These are phyloP conservation scores for Labia minor DNA, from an alignment of 2,888 invertebrate species.

Conservation along the genomic window DNA sequence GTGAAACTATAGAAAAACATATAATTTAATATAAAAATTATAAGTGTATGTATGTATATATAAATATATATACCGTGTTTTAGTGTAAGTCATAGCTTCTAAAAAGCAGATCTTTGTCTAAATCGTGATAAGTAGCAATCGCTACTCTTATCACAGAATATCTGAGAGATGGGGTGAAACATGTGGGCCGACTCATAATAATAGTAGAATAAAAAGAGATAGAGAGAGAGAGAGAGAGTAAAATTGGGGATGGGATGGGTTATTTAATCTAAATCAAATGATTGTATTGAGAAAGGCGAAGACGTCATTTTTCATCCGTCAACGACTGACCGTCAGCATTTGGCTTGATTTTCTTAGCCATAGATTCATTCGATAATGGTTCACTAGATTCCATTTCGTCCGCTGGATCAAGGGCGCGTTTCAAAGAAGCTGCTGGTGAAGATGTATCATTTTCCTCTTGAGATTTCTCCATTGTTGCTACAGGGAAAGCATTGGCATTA, in stretches of 20 bases:
- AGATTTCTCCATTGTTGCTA: background rate
- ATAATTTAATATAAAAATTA: background rate
- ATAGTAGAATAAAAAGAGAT: background rate
- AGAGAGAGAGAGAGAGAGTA: background rate
- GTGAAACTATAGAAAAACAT: background rate
- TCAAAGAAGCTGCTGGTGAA: background rate
- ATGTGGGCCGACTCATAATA: constrained; percentile 4
- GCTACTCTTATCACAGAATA: background rate
- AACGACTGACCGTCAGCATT: background rate
- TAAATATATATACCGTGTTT: background rate
- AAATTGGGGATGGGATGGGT: background rate
- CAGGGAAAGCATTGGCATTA: background rate
- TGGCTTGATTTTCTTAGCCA: background rate
- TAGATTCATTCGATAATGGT: background rate
- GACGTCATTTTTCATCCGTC: constrained; percentile 13
- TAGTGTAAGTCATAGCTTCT: background rate
- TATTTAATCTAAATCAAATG: background rate
- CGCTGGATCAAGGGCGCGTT: background rate
- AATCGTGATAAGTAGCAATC: background rate
- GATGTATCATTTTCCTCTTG: background rate
- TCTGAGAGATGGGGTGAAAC: background rate
- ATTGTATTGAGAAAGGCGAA: background rate
- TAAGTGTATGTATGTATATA: background rate
- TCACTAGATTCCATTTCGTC: background rate
- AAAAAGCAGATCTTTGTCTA: constrained; percentile 9